phyloP scores from a whole-genome alignment of 2,888 invertebrate genomes.

The Ischnura elegans region DNA sequence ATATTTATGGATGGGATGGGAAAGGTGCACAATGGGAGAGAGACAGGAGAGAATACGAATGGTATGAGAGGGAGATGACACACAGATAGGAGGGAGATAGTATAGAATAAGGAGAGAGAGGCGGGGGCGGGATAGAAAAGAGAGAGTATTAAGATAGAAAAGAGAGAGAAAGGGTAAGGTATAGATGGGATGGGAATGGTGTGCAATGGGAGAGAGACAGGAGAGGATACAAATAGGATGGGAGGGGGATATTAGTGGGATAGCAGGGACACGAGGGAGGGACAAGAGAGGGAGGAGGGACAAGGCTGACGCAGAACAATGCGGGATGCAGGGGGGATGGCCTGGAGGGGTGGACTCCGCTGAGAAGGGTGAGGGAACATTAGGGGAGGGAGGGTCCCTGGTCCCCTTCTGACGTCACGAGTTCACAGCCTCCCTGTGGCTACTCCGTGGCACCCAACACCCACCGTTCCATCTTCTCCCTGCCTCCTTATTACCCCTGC shows the following conservation, averaged over 20 bases:
- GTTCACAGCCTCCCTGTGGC: slow-evolving; percentile 40
- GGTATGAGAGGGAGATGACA: background rate
- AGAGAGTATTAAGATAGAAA: too few species aligned
- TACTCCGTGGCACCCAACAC: background rate
- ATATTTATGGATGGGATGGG: background rate
- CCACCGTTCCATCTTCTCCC: background rate
- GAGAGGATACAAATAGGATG: too few species aligned
- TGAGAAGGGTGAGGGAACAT: background rate
- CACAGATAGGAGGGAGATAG: too few species aligned
- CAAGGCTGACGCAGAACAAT: slow-evolving; percentile 58
- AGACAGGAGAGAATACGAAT: background rate
- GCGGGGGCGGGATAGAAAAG: too few species aligned
- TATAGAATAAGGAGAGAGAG: too few species aligned
- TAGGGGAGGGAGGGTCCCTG: background rate
- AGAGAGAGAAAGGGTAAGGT: too few species aligned
- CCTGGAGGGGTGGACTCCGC: background rate
- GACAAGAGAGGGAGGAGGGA: too few species aligned
- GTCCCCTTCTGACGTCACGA: slow-evolving; percentile 56
- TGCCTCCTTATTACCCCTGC: background rate
- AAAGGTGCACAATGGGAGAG: background rate
- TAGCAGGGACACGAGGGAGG: too few species aligned
- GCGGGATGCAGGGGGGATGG: slow-evolving; percentile 21
- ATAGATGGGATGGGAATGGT: too few species aligned
- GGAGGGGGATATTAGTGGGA: background rate
- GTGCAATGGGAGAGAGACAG: background rate